Conservation (phyloP, 2,888 invertebrate species). For the Calliphora vomitoria region DNA sequence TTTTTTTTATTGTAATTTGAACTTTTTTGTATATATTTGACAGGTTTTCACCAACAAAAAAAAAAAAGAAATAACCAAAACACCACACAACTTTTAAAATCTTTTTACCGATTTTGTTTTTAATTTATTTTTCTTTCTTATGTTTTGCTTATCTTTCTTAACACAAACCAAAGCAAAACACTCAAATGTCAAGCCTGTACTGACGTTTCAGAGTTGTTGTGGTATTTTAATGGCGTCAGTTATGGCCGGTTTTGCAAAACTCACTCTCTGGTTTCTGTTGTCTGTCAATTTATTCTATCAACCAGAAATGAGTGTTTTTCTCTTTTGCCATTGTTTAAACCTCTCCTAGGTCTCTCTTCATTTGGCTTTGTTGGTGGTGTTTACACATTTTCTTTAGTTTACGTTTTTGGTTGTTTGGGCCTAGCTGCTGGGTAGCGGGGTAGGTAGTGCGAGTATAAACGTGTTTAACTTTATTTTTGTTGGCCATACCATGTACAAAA, state of each 20-base stretch:
- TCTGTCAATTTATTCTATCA: background rate
- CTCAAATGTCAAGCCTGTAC: constrained; percentile 82
- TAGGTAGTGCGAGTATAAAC: background rate
- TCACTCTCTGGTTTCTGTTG: background rate
- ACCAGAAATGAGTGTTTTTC: constrained; percentile 63
- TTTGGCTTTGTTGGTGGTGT: constrained; percentile 5
- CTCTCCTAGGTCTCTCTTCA: constrained; percentile 29
- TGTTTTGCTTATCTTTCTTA: constrained; percentile 42
- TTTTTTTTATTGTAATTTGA: constrained; percentile 37
- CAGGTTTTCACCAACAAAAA: constrained; percentile 40
- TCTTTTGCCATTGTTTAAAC: constrained; percentile 25
- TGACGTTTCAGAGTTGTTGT: constrained; percentile 77
- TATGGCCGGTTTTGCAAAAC: constrained; percentile 68
- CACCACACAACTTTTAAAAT: constrained; percentile 27
- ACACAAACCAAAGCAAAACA: constrained; percentile 75
- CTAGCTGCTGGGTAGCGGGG: background rate
- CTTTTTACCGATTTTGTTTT: constrained; percentile 45
- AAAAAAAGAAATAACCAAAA: constrained; percentile 26
- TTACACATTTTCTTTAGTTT: background rate
- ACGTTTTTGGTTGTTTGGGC: constrained; percentile 24
- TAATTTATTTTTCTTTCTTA: constrained; percentile 26
- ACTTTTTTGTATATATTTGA: constrained; percentile 5
- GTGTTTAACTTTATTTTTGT: background rate
- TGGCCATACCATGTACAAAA: background rate
- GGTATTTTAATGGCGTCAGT: constrained; percentile 73